Base-by-base conservation (phyloP, 2,113 vertebrate genomes). In the Halcyon senegalensis region DNA sequence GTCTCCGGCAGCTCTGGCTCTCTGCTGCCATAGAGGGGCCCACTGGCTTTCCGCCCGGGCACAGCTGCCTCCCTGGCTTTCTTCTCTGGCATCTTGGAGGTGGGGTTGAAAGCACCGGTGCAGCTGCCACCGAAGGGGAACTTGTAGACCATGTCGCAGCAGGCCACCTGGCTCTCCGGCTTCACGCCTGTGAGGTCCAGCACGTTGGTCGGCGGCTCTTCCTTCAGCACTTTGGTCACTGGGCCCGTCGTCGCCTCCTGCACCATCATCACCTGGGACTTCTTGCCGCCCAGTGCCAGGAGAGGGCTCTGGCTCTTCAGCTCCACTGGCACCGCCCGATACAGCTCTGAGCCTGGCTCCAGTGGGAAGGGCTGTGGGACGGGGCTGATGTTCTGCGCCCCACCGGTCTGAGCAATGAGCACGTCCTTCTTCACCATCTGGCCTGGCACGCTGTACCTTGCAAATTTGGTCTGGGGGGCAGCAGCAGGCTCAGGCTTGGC, bases 141-240 rank as follows among this genome's bases (percentile, higher is more conserved):
- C 97, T 99, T 99, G 96, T 99, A 99, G 95, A 99, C 99, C 96
- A 99, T 98, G 73, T 99, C 99, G 58, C 99, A 99, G 97, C 99
- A 99, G 25, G 98, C 99, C 69, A 99, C 98, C 90, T 99, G 99
- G 96, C 98, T 99, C 96, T 99, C 99, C 0, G 99, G 95, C 97
- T 99, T 99, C 79, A 99, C 97, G 1, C 99, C 99, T 0, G 99
- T 99, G 72, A 99, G 98, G 97, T 99, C 99, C 97, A 99, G 97
- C 41, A 99, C 98, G 3, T 98, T 98, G 91, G 98, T 64, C 0
- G 98, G 96, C 0, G 98, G 98, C 69, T 99, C 99, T 93, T 97
- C 98, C 90, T 99, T 99, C 90, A 99, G 96, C 73, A 99, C 96
- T 66, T 99, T 99, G 84, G 99, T 99, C 91, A 99, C 98, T 0